Evolutionary conservation across 1,140 invertebrate genomes (phyloP), one percentile per base, ranked within the genome.

Genomic region (Globodera rostochiensis): DNA sequence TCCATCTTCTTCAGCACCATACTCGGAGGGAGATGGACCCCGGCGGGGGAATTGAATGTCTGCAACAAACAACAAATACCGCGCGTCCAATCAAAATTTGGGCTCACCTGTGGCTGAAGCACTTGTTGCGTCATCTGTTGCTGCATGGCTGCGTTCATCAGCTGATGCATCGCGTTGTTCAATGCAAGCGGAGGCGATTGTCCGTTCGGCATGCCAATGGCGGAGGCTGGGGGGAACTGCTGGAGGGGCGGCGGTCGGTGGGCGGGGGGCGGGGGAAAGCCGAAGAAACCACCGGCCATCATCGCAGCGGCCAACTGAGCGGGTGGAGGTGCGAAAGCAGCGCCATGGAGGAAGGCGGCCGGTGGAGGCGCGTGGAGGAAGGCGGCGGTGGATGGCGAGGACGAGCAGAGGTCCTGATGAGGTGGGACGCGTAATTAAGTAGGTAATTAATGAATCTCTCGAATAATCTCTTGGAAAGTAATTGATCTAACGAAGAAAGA

Each of bases 1-100:
- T 47, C 64, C 66, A 69, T 19, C 70, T 53, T 64, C 25, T 66
- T 53, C 60, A 78, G n/a, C 70, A 46, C 13, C 76, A 78, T 50
- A 47, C 49, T 78, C 9, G 76, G 64, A 64, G 76, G 76, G 15
- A 78, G 76, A 13, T 57, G 76, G 25, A 78, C 46, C n/a, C 76
- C 76, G 46, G 76, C 66, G n/a, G 57, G 13, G 0, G 64, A 49
- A 47, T 9, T 25, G 70, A 78, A 78, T 25, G 69, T 8, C 76
- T 75, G 1, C 25, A 25, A 25, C 25, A 25, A 25, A 25, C 25
- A 25, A 25, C 1, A 25, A 25, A 25, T 25, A 25, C 25, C 25
- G 25, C 25, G 25, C 25, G 25, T 25, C 25, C 25, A 25, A 25
- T 25, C 25, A 25, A 25, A 25, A 57, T 46, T 19, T 45, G 73